These are phyloP conservation scores for Crepidodera aurea DNA, from an alignment of 2,888 invertebrate genomes.

Conservation along the genomic window DNA sequence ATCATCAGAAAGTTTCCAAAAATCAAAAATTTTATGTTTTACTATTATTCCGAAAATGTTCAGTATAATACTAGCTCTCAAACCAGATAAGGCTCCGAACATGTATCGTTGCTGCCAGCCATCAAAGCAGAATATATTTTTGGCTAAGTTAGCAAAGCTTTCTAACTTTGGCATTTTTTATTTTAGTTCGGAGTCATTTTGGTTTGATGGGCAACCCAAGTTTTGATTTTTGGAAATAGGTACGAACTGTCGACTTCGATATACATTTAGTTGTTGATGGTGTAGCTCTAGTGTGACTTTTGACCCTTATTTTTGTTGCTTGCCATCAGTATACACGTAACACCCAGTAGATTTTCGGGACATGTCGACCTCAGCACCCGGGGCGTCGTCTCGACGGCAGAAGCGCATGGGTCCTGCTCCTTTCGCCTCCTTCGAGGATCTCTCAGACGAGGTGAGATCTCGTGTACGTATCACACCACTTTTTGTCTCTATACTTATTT, in stretches of 20 bases:
- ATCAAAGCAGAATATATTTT: too few relatives aligned
- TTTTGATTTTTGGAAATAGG: too few relatives aligned
- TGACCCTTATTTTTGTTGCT: constrained; percentile 42
- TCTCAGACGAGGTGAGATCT: constrained; percentile 80
- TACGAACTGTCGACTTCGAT: neutral
- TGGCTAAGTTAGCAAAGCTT: too few relatives aligned
- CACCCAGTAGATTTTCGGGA: constrained; percentile 51
- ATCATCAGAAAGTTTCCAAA: too few relatives aligned
- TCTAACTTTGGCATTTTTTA: too few relatives aligned
- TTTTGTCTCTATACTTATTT: constrained; percentile 45
- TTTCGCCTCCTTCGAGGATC: constrained; percentile 92
- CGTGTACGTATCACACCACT: constrained; percentile 67
- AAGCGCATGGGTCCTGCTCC: constrained; percentile 91
- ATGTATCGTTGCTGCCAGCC: too few relatives aligned
- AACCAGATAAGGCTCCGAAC: too few relatives aligned
- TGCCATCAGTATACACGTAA: constrained; percentile 46
- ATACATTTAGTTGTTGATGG: neutral
- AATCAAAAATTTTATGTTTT: too few relatives aligned
- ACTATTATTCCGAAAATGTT: too few relatives aligned
- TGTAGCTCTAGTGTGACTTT: constrained; percentile 15
- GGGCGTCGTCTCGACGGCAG: constrained; percentile 62
- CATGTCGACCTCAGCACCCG: constrained; percentile 53
- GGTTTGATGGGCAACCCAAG: too few relatives aligned
- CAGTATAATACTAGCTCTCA: too few relatives aligned
- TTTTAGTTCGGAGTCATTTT: too few relatives aligned